Percentiles rank a stretch among this genome's conserved stretches.
Conservation (phyloP, 2,113 vertebrate species). For the Fulmarus glacialis region DNA sequence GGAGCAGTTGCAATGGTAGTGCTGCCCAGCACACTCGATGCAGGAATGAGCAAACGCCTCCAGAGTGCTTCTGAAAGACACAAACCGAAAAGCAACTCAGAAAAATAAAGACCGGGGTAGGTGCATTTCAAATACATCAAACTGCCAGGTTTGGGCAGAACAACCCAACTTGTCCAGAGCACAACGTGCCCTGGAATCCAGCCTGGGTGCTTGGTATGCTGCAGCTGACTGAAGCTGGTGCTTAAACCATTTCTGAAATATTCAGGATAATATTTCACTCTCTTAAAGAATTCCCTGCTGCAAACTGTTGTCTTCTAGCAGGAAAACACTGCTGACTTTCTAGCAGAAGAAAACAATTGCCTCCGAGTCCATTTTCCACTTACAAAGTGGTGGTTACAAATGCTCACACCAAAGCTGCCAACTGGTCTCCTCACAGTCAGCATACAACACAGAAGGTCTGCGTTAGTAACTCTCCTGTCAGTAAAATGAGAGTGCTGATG, state of each 20-base stretch:
- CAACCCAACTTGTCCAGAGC: neutral
- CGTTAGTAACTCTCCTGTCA: neutral
- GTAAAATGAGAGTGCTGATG: neutral
- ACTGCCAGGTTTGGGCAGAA: neutral
- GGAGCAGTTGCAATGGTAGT: slow-evolving; percentile 83
- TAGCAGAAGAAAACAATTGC: neutral
- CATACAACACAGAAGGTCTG: accelerated
- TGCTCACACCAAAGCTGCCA: neutral
- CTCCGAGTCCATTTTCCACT: neutral
- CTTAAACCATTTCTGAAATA: neutral
- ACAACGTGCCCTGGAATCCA: neutral
- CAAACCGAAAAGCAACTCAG: neutral
- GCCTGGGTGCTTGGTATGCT: neutral
- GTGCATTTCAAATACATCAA: neutral
- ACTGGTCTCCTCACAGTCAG: neutral
- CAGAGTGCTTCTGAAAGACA: slow-evolving; percentile 66
- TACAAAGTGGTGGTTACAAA: neutral
- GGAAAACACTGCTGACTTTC: neutral
- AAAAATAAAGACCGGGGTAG: no score
- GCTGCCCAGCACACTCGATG: slow-evolving; percentile 83
- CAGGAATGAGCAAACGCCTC: slow-evolving; percentile 58
- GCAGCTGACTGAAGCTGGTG: neutral
- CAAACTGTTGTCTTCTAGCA: neutral
- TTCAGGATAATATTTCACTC: neutral
- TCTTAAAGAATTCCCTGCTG: neutral